A percentile compares a stretch with the other conserved stretches of the same genome.
These are phyloP conservation scores for Tachina fera DNA, from an alignment of 2,888 invertebrate species.

Conservation along the genomic window DNA sequence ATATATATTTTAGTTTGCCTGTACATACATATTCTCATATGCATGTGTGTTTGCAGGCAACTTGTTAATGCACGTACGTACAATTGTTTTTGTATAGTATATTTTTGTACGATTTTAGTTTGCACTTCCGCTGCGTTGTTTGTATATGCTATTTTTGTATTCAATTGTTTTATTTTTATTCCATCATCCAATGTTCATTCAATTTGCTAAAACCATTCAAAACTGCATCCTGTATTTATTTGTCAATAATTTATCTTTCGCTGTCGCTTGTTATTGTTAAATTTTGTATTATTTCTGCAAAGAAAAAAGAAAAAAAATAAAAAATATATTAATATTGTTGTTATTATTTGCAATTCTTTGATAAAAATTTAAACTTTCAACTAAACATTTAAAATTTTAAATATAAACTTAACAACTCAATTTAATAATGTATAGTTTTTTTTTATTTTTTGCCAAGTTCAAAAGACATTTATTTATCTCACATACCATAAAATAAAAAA, in stretches of 20 bases:
- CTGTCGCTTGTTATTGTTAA: slow-evolving; percentile 39
- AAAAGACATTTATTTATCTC: too few relatives aligned
- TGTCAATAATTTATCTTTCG: slow-evolving; percentile 56
- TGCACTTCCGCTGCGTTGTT: slow-evolving; percentile 57
- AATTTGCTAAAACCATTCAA: slow-evolving; percentile 68
- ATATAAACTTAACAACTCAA: too few relatives aligned
- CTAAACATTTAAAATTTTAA: too few relatives aligned
- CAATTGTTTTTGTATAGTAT: not conserved
- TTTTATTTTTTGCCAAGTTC: too few relatives aligned
- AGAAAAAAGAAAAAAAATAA: not conserved
- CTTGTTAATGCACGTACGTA: slow-evolving; percentile 9
- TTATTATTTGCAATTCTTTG: not conserved
- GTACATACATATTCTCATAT: not conserved
- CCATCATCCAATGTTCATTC: slow-evolving; percentile 61
- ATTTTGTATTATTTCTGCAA: slow-evolving; percentile 47
- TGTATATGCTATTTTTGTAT: slow-evolving; percentile 12
- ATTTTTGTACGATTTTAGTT: slow-evolving; percentile 54
- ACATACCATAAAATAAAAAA: too few relatives aligned
- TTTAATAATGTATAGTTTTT: too few relatives aligned
- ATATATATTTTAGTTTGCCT: slow-evolving; percentile 60
- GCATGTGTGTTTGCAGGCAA: not conserved
- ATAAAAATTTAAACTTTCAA: not conserved
- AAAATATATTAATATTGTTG: not conserved
- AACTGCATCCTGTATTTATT: slow-evolving; percentile 66
- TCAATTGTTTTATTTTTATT: slow-evolving; percentile 39